A percentile compares a stretch with the other conserved stretches of the same genome.
These are phyloP conservation scores for Papilio elwesi DNA, from an alignment of 2,888 invertebrate species.

Conservation along the genomic window DNA sequence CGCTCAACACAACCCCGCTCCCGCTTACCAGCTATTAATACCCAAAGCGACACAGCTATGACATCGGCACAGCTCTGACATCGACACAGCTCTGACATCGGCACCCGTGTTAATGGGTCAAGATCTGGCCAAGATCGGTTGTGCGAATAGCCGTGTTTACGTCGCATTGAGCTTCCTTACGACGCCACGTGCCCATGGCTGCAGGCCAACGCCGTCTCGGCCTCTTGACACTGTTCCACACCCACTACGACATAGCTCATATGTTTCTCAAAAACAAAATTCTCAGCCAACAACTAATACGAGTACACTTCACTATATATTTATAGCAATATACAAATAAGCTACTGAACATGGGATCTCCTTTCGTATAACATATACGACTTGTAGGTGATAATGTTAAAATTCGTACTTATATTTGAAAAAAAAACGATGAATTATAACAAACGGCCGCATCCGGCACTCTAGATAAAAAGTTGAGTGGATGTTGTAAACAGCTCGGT, in stretches of 20 bases:
- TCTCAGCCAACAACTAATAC: constrained; percentile 13
- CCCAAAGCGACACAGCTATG: constrained; percentile 72
- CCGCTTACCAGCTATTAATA: constrained; percentile 76
- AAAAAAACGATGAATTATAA: not conserved
- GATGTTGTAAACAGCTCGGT: constrained; percentile 14
- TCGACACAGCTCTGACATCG: constrained; percentile 75
- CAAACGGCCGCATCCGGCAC: not conserved
- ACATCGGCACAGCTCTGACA: constrained; percentile 53
- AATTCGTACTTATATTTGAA: too few species aligned
- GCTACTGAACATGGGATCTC: not conserved
- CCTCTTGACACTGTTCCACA: constrained; percentile 45
- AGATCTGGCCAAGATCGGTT: constrained; percentile 83
- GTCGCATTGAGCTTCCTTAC: constrained; percentile 63
- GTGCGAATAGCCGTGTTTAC: constrained; percentile 77
- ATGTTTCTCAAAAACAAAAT: not conserved
- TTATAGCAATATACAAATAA: not conserved
- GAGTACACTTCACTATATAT: not conserved
- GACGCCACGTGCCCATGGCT: constrained; percentile 62
- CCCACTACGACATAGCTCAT: constrained; percentile 39
- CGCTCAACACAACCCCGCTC: constrained; percentile 65
- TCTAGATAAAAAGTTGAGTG: constrained; percentile 14
- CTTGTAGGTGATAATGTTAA: not conserved
- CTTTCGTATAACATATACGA: not conserved
- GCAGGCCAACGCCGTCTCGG: constrained; percentile 53
- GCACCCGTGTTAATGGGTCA: constrained; percentile 81